These are phyloP conservation scores for Glaucomys volans DNA, from an alignment of 2,113 vertebrate species.

Conservation along the genomic window DNA sequence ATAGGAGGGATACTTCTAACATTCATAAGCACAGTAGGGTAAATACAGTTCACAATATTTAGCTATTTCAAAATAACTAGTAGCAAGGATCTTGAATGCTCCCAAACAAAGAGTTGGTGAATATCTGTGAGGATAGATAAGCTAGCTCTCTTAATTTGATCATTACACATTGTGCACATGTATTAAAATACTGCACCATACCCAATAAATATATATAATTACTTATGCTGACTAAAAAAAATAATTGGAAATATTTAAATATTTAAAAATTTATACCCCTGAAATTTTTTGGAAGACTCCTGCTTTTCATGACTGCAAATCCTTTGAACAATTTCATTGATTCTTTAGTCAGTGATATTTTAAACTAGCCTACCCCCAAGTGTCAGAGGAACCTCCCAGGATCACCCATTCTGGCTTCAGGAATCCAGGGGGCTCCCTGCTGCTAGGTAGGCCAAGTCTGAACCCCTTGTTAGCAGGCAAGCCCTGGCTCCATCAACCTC, in stretches of 20 bases:
- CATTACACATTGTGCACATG: background rate
- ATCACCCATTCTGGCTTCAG: background rate
- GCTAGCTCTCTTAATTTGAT: background rate
- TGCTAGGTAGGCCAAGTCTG: too few relatives aligned
- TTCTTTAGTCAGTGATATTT: background rate
- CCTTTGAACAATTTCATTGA: background rate
- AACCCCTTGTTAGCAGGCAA: background rate
- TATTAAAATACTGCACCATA: too few relatives aligned
- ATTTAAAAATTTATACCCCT: background rate
- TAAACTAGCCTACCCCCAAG: background rate
- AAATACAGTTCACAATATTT: background rate
- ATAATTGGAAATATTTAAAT: background rate
- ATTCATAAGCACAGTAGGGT: background rate
- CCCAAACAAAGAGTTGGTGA: background rate
- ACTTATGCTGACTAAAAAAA: background rate
- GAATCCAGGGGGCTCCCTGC: background rate
- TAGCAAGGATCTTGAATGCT: background rate
- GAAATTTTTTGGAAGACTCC: background rate
- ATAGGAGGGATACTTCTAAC: background rate
- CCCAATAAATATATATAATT: background rate
- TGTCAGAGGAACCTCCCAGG: background rate
- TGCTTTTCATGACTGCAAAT: background rate
- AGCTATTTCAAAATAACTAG: background rate
- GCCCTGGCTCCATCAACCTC: rapidly evolving
- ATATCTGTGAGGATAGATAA: background rate